Evolutionary conservation across 1,140 invertebrate species (phyloP).

Genomic region (Drosophila lini): DNA sequence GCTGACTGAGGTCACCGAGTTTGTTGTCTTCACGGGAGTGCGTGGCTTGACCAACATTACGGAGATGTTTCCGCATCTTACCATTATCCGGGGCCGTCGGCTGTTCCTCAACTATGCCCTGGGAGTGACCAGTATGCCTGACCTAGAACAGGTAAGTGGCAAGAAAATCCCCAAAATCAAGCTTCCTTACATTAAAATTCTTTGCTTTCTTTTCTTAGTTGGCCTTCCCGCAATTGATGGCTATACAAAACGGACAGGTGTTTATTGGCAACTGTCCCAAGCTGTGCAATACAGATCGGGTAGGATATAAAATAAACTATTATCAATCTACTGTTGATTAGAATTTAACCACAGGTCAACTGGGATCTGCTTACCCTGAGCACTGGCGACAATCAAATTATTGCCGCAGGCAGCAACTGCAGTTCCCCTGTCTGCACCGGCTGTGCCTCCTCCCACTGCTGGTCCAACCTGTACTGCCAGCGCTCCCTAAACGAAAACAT

Average conservation of each 20-base stretch:
- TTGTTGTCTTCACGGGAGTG: slow-evolving; percentile 88
- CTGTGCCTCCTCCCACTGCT: slow-evolving; percentile 64
- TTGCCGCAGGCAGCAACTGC: slow-evolving; percentile 47
- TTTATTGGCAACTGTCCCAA: slow-evolving; percentile 69
- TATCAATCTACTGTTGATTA: background rate
- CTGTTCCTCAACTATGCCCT: slow-evolving; percentile 96
- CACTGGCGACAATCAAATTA: slow-evolving; percentile 64
- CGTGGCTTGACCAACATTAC: slow-evolving; percentile 91
- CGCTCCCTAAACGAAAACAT: slow-evolving; percentile 77
- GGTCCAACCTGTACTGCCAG: slow-evolving; percentile 71
- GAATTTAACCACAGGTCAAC: slow-evolving; percentile 52
- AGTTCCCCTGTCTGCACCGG: slow-evolving; percentile 54
- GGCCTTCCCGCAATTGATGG: slow-evolving; percentile 66
- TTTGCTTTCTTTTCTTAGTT: slow-evolving; percentile 39
- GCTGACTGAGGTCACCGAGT: slow-evolving; percentile 87
- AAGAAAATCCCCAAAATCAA: too few relatives aligned
- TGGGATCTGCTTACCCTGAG: slow-evolving; percentile 74
- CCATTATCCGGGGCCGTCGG: slow-evolving; percentile 95
- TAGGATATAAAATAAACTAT: slow-evolving; percentile 14
- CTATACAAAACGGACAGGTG: slow-evolving; percentile 77
- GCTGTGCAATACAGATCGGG: slow-evolving; percentile 63
- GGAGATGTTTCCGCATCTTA: slow-evolving; percentile 95
- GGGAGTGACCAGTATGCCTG: slow-evolving; percentile 86
- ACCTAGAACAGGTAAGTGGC: slow-evolving; percentile 59
- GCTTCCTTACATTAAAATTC: too few relatives aligned